Evolutionary conservation across 1,140 invertebrate species (phyloP).

Genomic region (Drosophila tsacasi): DNA sequence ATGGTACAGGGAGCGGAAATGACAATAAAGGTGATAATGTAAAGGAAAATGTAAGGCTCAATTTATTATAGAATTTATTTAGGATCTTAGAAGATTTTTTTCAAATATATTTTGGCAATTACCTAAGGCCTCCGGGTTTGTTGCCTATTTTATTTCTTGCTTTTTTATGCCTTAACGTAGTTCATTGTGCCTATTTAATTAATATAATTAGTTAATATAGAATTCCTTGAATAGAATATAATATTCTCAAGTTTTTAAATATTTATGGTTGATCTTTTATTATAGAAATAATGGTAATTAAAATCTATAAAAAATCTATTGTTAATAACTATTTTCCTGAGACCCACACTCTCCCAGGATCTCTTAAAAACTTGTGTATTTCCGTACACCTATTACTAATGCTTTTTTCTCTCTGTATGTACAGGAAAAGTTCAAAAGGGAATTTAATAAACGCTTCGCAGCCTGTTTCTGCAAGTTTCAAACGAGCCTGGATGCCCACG

Average conservation of each 20-base stretch:
- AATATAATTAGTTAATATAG: background rate
- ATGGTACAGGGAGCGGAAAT: slow-evolving; percentile 2
- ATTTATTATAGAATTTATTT: background rate
- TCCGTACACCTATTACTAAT: background rate
- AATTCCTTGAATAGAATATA: background rate
- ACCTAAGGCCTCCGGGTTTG: background rate
- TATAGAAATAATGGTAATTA: background rate
- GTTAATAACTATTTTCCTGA: background rate
- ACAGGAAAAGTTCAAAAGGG: slow-evolving; percentile 90
- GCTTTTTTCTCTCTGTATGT: background rate
- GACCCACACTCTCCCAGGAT: background rate
- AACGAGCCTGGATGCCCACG: slow-evolving; percentile 68
- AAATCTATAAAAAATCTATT: background rate
- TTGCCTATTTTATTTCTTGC: background rate
- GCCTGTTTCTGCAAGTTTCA: slow-evolving; percentile 79
- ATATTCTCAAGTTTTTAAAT: background rate
- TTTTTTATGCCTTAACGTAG: no score
- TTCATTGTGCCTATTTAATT: background rate
- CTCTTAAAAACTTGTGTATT: accelerated
- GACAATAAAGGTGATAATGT: background rate
- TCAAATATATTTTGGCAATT: no score
- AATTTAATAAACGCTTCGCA: slow-evolving; percentile 89
- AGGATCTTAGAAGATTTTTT: no score
- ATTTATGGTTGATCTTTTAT: no score
- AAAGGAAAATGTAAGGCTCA: background rate